Conservation (phyloP, 2,888 invertebrate species). For the Diaprepes abbreviatus region DNA sequence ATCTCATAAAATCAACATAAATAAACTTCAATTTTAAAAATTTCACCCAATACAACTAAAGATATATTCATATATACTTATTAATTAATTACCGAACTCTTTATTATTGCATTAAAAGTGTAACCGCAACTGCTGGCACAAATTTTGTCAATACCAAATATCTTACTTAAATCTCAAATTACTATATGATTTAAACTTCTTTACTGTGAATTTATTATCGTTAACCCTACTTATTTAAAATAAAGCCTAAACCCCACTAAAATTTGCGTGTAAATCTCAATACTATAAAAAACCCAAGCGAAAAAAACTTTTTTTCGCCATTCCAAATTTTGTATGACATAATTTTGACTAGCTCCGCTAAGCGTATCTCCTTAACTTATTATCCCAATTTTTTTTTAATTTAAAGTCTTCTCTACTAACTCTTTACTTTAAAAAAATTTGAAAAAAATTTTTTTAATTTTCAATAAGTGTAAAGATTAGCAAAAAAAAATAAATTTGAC, state of each 20-base stretch:
- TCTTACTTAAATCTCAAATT: constrained; percentile 75
- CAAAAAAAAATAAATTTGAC: too few species aligned
- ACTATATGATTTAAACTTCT: constrained; percentile 72
- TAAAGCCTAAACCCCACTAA: constrained; percentile 53
- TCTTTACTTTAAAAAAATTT: too few species aligned
- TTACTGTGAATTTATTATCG: constrained; percentile 67
- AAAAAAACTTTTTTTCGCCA: constrained; percentile 52
- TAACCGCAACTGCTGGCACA: constrained; percentile 82
- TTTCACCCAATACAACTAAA: constrained; percentile 72
- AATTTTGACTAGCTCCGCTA: too few species aligned
- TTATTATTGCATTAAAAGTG: constrained; percentile 69
- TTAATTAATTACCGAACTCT: constrained; percentile 69
- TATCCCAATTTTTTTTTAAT: too few species aligned
- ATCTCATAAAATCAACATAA: constrained; percentile 66
- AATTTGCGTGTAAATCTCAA: constrained; percentile 72
- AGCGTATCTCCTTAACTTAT: too few species aligned
- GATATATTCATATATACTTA: constrained; percentile 59
- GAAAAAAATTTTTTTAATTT: too few species aligned
- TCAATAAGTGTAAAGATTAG: too few species aligned
- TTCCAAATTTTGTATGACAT: too few species aligned
- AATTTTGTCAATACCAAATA: constrained; percentile 73
- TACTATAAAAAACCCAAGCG: not conserved
- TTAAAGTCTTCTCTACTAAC: too few species aligned
- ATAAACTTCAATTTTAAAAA: constrained; percentile 69
- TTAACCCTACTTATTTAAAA: not conserved